phyloP scores from a whole-genome alignment of 2,888 invertebrate genomes.

The Acleris emargana region DNA sequence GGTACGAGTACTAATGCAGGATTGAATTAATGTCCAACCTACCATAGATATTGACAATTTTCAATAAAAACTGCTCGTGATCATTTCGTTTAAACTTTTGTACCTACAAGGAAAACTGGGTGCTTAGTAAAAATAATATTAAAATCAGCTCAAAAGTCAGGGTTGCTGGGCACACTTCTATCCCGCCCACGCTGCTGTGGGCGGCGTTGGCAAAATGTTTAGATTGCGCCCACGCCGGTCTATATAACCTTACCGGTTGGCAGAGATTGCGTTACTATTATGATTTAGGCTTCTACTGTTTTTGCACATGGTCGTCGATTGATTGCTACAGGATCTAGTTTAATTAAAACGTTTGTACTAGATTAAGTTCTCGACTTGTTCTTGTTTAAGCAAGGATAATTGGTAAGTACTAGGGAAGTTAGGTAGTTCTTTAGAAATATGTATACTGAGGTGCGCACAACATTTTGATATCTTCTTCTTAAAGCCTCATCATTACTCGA shows the following conservation, averaged over 20 bases:
- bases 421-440: no score
- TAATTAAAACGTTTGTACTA: not conserved
- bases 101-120: constrained; percentile 18
- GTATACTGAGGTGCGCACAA: no score
- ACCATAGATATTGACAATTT: constrained; percentile 1
- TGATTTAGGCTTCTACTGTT: constrained; percentile 24
- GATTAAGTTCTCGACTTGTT: not conserved
- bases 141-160: constrained; percentile 35
- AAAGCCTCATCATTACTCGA: no score
- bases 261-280: constrained; percentile 40
- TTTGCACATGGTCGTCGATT: constrained; percentile 17
- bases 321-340: constrained; percentile 9
- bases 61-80: not conserved
- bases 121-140: constrained; percentile 19
- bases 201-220: constrained; percentile 58
- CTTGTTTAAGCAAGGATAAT: no score
- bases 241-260: constrained; percentile 56
- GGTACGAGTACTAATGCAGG: no score
- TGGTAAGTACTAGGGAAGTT: no score
- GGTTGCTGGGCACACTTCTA: constrained; percentile 43
- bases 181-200: constrained; percentile 53
- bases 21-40: not conserved
- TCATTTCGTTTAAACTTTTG: not conserved
- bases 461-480: no score
- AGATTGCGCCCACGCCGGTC: constrained; percentile 63